Evolutionary conservation across 2,888 invertebrate genomes (phyloP), one percentile per base, ranked within the genome.

Genomic region (Apocheima hispidaria): DNA sequence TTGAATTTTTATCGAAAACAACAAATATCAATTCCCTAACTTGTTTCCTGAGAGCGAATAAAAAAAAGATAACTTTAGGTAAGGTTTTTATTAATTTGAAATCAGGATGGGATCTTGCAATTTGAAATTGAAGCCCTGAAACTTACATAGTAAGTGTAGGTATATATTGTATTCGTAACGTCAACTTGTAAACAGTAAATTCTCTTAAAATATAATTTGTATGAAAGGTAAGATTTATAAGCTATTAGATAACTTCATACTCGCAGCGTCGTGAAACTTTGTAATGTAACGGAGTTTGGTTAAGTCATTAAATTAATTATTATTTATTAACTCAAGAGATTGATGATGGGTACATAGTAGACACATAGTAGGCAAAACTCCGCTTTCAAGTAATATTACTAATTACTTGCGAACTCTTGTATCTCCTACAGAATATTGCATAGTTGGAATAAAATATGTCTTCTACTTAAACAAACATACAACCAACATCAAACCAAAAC

Each of bases 291-390:
- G 79, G 74, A 78, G 76, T 77, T 78, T 53, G 76, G 76, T 74
- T 74, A 73, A 78, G 80, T 76, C 75, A 79, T 79, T 79, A 79
- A 78, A 79, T 79, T 79, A 77, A 78, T 77, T 66, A 68, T 66
- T 68, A 68, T 70, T 70, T 68, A 66, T 68, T 65, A 70, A 63
- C 65, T 68, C 58, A 43, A 54, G 57, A 68, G 68, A 70, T 68
- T 70, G 70, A 70, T 70, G 70, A 61, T 41, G 61, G 57, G 60
- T 38, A 38, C 4, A 9, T 33, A 21, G 20, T 20, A 65, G 48
- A 43, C 65, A 63, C 63, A 53, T 62, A 56, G 58, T 59, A 56
- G 56, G 60, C 38, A 55, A 46, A 64, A 58, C 60, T 62, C 60
- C 21, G 52, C 65, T 58, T 53, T 60, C 46, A 60, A 64, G 58